phyloP scores from a whole-genome alignment of 1,140 invertebrate species.

The Cydia splendana region DNA sequence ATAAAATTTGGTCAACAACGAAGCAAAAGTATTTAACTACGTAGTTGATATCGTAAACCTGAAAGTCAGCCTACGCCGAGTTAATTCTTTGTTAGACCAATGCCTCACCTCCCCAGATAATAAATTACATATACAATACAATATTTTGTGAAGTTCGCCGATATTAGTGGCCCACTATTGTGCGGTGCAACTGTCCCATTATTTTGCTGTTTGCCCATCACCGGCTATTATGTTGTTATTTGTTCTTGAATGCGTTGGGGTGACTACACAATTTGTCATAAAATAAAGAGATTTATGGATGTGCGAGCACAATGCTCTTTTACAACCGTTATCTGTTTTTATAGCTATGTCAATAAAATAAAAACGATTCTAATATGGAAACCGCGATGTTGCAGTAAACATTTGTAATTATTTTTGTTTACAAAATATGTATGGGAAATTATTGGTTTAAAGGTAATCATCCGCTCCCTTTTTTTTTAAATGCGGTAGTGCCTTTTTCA shows the following conservation, averaged over 20 bases:
- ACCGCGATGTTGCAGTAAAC: constrained; percentile 64
- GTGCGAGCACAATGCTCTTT: constrained; percentile 66
- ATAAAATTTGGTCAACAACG: too few species aligned
- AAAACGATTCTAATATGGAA: constrained; percentile 47
- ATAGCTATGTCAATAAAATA: constrained; percentile 71
- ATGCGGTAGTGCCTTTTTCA: too few species aligned
- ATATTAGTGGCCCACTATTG: constrained; percentile 59
- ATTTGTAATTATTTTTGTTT: constrained; percentile 49
- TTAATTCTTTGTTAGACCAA: constrained; percentile 5
- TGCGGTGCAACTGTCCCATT: constrained; percentile 69
- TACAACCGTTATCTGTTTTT: constrained; percentile 74
- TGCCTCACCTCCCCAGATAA: constrained; percentile 37
- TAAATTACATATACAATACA: constrained; percentile 58
- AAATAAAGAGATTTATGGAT: constrained; percentile 78
- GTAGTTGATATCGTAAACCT: background rate
- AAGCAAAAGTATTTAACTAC: too few species aligned
- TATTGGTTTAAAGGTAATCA: background rate
- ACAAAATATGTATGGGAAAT: background rate
- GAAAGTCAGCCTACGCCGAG: constrained; percentile 15
- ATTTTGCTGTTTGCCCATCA: constrained; percentile 63
- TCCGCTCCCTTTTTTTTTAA: background rate
- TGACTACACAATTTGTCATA: constrained; percentile 76
- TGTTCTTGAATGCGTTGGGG: constrained; percentile 70
- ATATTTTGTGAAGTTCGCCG: constrained; percentile 61
- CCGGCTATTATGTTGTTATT: constrained; percentile 68